A percentile compares a stretch with the other conserved stretches of the same genome.
Conservation (phyloP, 2,888 invertebrate genomes). For the Portevinia maculata region DNA sequence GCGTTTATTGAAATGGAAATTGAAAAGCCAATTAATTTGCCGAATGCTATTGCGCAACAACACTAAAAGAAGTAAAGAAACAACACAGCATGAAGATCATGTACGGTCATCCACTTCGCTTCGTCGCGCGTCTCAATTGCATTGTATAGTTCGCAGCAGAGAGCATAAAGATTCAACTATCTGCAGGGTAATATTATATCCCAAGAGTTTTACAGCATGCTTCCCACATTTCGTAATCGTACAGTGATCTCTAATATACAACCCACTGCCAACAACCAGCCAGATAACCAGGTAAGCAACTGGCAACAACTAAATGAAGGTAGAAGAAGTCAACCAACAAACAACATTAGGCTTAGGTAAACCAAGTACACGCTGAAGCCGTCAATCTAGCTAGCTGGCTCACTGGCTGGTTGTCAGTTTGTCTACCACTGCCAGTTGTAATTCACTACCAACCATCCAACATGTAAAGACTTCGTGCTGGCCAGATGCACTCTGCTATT, state of each 20-base stretch:
- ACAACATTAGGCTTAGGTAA: constrained; percentile 21
- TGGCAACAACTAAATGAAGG: constrained; percentile 23
- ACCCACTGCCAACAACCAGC: constrained; percentile 64
- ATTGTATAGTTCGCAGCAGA: constrained; percentile 1
- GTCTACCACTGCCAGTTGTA: constrained; percentile 28
- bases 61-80: constrained; percentile 26
- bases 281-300: constrained; percentile 53
- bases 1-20: constrained; percentile 56
- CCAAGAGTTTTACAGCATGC: constrained; percentile 36
- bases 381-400: constrained; percentile 28
- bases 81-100: constrained; percentile 60
- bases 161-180: constrained; percentile 44
- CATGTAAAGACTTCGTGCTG: constrained; percentile 30
- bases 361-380: constrained; percentile 14
- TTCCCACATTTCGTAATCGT: constrained; percentile 72
- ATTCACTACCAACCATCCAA: constrained; percentile 45
- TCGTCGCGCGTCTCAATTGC: constrained; percentile 28
- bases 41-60: constrained; percentile 60
- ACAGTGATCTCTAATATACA: constrained; percentile 68
- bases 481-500: constrained; percentile 56
- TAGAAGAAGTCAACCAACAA: constrained; percentile 37
- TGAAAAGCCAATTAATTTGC: constrained; percentile 63
- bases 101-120: constrained; percentile 54
- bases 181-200: constrained; percentile 38
- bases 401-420: constrained; percentile 50